Evolutionary conservation across 2,888 invertebrate species (phyloP).

Genomic region (Flabesymbios commensalis): DNA sequence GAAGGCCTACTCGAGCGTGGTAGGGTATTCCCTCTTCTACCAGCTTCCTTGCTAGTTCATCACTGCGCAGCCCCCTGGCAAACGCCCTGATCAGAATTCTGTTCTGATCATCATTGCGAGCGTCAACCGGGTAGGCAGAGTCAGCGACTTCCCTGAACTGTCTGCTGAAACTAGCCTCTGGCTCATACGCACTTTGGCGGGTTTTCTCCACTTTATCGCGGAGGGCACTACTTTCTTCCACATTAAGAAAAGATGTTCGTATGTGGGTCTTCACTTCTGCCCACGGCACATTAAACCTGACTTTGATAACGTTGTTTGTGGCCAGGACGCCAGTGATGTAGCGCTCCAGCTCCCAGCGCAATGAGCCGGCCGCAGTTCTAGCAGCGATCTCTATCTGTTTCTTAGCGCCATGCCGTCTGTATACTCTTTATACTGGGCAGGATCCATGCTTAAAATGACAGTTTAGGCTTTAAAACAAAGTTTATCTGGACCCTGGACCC

Average conservation of each 20-base stretch:
- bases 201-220: background rate
- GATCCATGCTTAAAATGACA: too few relatives aligned
- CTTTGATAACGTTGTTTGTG: too few relatives aligned
- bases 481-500: too few relatives aligned
- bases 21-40: background rate
- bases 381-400: too few relatives aligned
- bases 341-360: too few relatives aligned
- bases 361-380: too few relatives aligned
- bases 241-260: background rate
- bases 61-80: background rate
- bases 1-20: background rate
- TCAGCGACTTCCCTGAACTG: conserved; percentile 7
- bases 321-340: too few relatives aligned
- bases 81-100: conserved; percentile 3
- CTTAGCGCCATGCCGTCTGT: too few relatives aligned
- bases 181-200: background rate
- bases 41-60: background rate
- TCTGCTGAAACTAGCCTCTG: background rate
- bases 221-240: conserved; percentile 4
- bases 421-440: too few relatives aligned
- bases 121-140: conserved; percentile 3
- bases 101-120: conserved; percentile 5
- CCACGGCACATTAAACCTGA: too few relatives aligned
- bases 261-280: background rate
- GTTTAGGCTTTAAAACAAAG: too few relatives aligned